Conservation (phyloP, 1,140 invertebrate species). For the Drosophila funebris region DNA sequence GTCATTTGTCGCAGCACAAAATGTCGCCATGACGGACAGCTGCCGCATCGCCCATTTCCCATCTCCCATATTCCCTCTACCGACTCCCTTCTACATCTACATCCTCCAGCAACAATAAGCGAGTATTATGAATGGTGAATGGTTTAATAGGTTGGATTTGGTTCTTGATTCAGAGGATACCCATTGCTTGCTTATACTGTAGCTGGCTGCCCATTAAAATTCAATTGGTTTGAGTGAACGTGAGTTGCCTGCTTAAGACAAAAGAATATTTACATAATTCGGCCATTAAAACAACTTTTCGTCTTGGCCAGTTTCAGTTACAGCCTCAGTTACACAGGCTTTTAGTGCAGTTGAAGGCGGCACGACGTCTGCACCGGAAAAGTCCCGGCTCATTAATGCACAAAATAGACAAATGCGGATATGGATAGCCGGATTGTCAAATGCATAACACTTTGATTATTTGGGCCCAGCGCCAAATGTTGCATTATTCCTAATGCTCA, state of each 20-base stretch:
- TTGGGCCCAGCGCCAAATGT: constrained; percentile 67
- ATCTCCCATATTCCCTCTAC: not conserved
- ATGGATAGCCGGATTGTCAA: constrained; percentile 7
- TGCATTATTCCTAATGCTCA: constrained; percentile 51
- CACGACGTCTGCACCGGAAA: constrained; percentile 51
- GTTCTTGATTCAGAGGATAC: not conserved
- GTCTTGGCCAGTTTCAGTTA: not conserved
- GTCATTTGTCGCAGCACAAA: constrained; percentile 56
- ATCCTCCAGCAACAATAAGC: constrained; percentile 6
- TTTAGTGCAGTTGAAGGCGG: constrained; percentile 38
- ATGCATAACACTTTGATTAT: constrained; percentile 38
- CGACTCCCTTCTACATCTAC: not conserved
- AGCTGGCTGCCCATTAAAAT: constrained; percentile 64
- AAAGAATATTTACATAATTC: constrained; percentile 54
- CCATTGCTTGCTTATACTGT: too few relatives aligned
- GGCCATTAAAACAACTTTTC: constrained; percentile 62
- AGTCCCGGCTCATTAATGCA: constrained; percentile 68
- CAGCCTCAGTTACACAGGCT: constrained; percentile 9
- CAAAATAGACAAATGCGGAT: constrained; percentile 47
- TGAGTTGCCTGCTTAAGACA: constrained; percentile 54
- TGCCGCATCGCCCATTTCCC: constrained; percentile 28
- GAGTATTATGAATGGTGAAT: not conserved
- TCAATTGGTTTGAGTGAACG: constrained; percentile 73
- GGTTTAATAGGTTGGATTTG: not conserved
- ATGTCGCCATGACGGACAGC: constrained; percentile 33